Evolutionary conservation across 2,797 vertebrate species (phyloP).

Genomic region (Thaleichthys pacificus): DNA sequence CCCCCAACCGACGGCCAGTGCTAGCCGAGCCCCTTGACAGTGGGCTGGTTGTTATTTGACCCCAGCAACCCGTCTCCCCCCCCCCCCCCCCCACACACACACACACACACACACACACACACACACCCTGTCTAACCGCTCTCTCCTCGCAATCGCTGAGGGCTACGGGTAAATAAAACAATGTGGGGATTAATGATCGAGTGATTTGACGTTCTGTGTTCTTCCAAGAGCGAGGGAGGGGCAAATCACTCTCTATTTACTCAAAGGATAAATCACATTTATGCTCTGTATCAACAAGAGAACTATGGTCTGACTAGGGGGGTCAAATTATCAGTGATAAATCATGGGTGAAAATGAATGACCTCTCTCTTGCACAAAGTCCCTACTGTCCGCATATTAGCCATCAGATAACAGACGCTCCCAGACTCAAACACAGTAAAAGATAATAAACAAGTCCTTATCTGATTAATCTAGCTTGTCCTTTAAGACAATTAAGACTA

Average conservation of each 20-base stretch:
- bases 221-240: constrained; percentile 55
- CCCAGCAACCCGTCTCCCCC: constrained; percentile 40
- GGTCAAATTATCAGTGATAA: constrained; percentile 55
- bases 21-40: constrained; percentile 50
- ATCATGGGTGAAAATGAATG: constrained; percentile 53
- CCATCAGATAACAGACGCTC: constrained; percentile 52
- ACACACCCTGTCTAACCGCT: constrained; percentile 19
- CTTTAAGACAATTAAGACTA: constrained; percentile 21
- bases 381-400: constrained; percentile 37
- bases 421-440: constrained; percentile 43
- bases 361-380: constrained; percentile 41
- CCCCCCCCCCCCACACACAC: background rate
- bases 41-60: constrained; percentile 68
- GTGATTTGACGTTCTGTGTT: constrained; percentile 68
- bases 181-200: constrained; percentile 78
- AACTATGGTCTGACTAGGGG: constrained; percentile 34
- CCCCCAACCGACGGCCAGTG: constrained; percentile 35
- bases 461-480: constrained; percentile 29
- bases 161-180: constrained; percentile 77
- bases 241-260: constrained; percentile 68
- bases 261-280: constrained; percentile 75
- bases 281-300: constrained; percentile 75
- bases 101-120: background rate
- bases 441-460: constrained; percentile 29
- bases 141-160: constrained; percentile 65